These are phyloP conservation scores for Dilophus febrilis DNA, from an alignment of 2,888 invertebrate genomes.

Conservation along the genomic window DNA sequence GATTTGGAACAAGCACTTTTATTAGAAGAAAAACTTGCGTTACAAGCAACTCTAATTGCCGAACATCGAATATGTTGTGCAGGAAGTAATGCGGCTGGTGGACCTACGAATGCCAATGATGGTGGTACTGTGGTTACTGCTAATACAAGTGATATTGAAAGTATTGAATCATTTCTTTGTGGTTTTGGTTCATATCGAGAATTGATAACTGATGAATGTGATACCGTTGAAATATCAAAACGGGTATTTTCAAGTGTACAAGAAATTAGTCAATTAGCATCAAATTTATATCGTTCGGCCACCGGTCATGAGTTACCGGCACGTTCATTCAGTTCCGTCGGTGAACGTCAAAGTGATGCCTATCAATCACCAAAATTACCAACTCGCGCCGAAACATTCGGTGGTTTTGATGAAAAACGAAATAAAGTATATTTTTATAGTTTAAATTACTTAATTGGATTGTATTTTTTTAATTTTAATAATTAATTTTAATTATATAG, in stretches of 20 bases:
- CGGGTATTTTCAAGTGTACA: conserved; percentile 41
- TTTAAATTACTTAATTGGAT: neutral
- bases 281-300: conserved; percentile 46
- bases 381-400: conserved; percentile 88
- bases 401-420: conserved; percentile 65
- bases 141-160: neutral
- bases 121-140: no score
- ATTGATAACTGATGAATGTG: conserved; percentile 56
- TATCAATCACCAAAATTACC: conserved; percentile 77
- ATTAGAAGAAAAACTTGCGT: conserved; percentile 70
- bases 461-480: conserved; percentile 5
- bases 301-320: conserved; percentile 55
- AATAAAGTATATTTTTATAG: conserved; percentile 18
- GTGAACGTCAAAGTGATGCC: conserved; percentile 74
- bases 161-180: conserved; percentile 24
- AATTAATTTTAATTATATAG: conserved; percentile 5
- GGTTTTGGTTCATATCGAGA: conserved; percentile 43
- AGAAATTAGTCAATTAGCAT: conserved; percentile 65
- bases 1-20: conserved; percentile 73
- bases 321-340: conserved; percentile 83
- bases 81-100: no score
- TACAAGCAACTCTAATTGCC: conserved; percentile 26
- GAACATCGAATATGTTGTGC: conserved; percentile 14
- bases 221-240: conserved; percentile 65
- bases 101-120: no score